Evolutionary conservation across 2,113 vertebrate species (phyloP).

Genomic region (Pluvianellus socialis): DNA sequence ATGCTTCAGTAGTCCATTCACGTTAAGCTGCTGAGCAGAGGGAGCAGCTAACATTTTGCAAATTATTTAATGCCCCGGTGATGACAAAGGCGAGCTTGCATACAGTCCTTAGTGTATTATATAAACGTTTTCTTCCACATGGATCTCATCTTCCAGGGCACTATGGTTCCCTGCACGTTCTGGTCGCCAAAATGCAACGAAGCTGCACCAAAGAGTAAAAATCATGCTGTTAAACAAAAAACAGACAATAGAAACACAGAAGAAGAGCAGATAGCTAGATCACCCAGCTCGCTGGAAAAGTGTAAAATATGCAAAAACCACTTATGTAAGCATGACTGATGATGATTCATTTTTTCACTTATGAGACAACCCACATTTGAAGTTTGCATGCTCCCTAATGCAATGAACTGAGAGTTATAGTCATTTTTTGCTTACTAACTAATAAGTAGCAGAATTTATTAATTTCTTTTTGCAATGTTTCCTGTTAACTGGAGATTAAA

Average conservation of each 20-base stretch:
- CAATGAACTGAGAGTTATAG: not conserved
- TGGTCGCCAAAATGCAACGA: constrained; percentile 8
- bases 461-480: not conserved
- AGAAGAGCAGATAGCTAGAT: not conserved
- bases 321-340: not conserved
- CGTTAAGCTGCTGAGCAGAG: not conserved
- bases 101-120: constrained; percentile 15
- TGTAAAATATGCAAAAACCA: not conserved
- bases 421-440: not conserved
- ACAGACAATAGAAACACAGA: not conserved
- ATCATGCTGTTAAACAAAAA: not conserved
- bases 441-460: not conserved
- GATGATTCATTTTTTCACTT: not conserved
- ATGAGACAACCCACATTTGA: not conserved
- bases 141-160: constrained; percentile 34
- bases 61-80: not conserved
- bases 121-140: constrained; percentile 50
- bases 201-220: constrained; percentile 30
- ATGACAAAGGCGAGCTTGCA: not conserved
- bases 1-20: not conserved
- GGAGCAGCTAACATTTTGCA: constrained; percentile 9
- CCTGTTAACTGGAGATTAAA: not conserved
- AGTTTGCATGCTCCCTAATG: not conserved
- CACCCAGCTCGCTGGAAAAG: not conserved
- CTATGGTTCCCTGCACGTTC: not conserved